Evolutionary conservation across 1,140 invertebrate genomes (phyloP).

Genomic region (Onthophagus taurus): DNA sequence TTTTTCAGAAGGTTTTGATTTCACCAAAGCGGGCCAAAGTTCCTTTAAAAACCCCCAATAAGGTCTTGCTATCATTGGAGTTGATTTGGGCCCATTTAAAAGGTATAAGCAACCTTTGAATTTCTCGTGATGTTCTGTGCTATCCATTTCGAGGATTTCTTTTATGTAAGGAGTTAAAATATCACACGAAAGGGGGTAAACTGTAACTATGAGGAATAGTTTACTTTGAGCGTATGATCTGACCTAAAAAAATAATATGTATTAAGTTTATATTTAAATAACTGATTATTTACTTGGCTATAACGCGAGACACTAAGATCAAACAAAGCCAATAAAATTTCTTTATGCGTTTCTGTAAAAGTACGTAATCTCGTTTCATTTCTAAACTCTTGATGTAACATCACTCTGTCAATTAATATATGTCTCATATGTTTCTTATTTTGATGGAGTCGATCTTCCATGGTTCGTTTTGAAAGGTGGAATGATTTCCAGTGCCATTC

Average conservation of each 20-base stretch:
- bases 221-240: constrained; percentile 52
- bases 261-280: constrained; percentile 1
- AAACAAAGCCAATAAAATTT: constrained; percentile 54
- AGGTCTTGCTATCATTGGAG: constrained; percentile 54
- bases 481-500: constrained; percentile 50
- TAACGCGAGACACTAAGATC: constrained; percentile 58
- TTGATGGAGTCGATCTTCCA: constrained; percentile 52
- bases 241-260: constrained; percentile 37
- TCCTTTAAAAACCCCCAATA: constrained; percentile 64
- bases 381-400: constrained; percentile 59
- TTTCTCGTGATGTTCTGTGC: constrained; percentile 54
- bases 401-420: constrained; percentile 53
- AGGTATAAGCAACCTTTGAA: constrained; percentile 76
- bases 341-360: constrained; percentile 48
- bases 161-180: constrained; percentile 50
- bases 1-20: constrained; percentile 70
- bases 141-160: constrained; percentile 48
- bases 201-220: constrained; percentile 41
- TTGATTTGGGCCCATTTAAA: constrained; percentile 53
- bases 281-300: constrained; percentile 45
- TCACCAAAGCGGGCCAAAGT: constrained; percentile 67
- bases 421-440: constrained; percentile 52
- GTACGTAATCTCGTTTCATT: constrained; percentile 35
- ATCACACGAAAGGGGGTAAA: constrained; percentile 52
- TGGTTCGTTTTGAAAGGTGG: constrained; percentile 46